Percentiles rank a stretch among this genome's conserved stretches.
Evolutionary conservation across 53 echinoderm and acorn worm species (phyloP).

Genomic region (Patiria pectinifera): DNA sequence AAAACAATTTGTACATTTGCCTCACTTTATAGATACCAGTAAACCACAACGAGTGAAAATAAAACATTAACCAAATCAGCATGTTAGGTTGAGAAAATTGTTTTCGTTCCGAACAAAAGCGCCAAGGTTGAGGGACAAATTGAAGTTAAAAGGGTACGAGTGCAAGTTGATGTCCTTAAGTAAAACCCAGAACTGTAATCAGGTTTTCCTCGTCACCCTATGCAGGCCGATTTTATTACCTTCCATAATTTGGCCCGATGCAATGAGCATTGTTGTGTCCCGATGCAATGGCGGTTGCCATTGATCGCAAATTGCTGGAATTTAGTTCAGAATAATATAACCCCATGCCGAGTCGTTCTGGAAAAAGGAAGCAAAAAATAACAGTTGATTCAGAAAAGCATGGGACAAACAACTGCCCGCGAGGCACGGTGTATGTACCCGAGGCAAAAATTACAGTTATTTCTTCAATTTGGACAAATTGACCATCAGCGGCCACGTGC

Average conservation of each 20-base stretch:
- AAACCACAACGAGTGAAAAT: constrained; percentile 27
- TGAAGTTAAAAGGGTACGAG: neutral
- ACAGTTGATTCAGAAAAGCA: neutral
- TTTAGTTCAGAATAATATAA: constrained; percentile 16
- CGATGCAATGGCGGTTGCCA: constrained; percentile 29
- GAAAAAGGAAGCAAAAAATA: neutral
- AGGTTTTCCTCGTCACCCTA: neutral
- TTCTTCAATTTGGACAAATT: constrained; percentile 54
- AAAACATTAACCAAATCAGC: neutral
- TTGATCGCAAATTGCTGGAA: constrained; percentile 22
- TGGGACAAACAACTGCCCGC: neutral
- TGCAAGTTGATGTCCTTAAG: neutral
- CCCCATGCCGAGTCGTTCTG: neutral
- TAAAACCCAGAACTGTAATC: constrained; percentile 9
- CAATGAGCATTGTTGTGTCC: constrained; percentile 6
- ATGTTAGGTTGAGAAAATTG: neutral
- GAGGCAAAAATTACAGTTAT: neutral
- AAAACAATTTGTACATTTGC: neutral
- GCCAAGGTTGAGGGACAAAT: constrained; percentile 17
- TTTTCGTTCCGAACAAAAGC: neutral
- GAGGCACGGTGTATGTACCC: neutral
- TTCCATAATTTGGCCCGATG: constrained; percentile 13
- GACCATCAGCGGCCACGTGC: constrained; percentile 47
- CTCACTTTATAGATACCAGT: constrained; percentile 14
- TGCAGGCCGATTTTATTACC: constrained; percentile 7